These are phyloP conservation scores for Melinopterus prodromus DNA, from an alignment of 2,888 invertebrate species.

Conservation along the genomic window DNA sequence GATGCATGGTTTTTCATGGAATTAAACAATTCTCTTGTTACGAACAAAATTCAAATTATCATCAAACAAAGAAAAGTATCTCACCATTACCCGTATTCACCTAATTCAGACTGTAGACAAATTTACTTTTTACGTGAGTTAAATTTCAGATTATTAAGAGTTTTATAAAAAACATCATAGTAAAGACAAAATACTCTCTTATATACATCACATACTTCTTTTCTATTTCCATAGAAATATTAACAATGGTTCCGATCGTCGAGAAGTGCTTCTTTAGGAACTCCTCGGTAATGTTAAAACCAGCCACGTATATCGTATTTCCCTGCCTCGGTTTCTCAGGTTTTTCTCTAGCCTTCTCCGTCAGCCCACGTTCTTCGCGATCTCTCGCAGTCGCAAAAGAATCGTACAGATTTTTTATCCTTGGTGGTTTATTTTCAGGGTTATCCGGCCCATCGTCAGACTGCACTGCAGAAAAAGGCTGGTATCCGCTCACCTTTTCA, in stretches of 20 bases:
- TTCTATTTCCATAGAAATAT: constrained; percentile 85
- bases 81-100: no score
- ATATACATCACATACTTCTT: constrained; percentile 68
- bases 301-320: constrained; percentile 84
- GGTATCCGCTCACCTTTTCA: constrained; percentile 85
- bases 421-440: constrained; percentile 71
- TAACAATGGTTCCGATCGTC: constrained; percentile 78
- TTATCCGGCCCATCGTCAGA: constrained; percentile 73
- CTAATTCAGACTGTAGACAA: no score
- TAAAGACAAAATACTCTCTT: neutral
- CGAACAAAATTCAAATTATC: no score
- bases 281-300: constrained; percentile 81
- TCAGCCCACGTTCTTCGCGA: constrained; percentile 67
- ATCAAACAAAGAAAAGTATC: no score
- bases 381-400: constrained; percentile 76
- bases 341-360: constrained; percentile 63
- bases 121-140: no score
- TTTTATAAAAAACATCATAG: neutral
- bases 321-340: constrained; percentile 75
- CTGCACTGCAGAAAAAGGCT: constrained; percentile 89
- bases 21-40: no score
- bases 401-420: constrained; percentile 77
- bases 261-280: constrained; percentile 79
- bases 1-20: no score
- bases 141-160: constrained; percentile 17